A percentile compares a stretch with the other conserved stretches of the same genome.
Evolutionary conservation across 2,888 invertebrate genomes (phyloP).

Genomic region (Bombylius major): DNA sequence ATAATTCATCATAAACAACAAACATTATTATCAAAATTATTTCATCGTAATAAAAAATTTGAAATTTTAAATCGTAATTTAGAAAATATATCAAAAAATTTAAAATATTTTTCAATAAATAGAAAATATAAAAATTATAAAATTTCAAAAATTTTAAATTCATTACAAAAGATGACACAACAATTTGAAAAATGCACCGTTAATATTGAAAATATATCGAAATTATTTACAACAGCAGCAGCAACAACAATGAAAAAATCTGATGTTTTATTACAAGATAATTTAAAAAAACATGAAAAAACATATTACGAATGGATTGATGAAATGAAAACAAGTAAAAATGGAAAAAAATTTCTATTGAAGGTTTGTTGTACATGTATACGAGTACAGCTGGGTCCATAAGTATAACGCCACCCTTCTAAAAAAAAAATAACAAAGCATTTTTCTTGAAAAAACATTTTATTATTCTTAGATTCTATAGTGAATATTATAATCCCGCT

Average conservation of each 20-base stretch:
- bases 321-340: constrained; percentile 28
- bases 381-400: too few relatives aligned
- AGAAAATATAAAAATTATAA: constrained; percentile 20
- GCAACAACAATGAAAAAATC: neutral
- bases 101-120: constrained; percentile 18
- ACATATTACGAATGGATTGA: constrained; percentile 30
- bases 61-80: constrained; percentile 22
- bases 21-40: neutral
- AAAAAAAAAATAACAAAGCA: too few relatives aligned
- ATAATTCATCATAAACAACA: neutral
- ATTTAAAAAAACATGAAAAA: constrained; percentile 11
- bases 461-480: too few relatives aligned
- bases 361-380: constrained; percentile 20
- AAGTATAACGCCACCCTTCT: too few relatives aligned
- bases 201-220: constrained; percentile 21
- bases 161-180: constrained; percentile 21
- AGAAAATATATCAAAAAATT: constrained; percentile 22
- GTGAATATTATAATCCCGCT: too few relatives aligned
- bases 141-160: constrained; percentile 18
- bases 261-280: neutral
- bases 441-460: too few relatives aligned
- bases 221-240: constrained; percentile 3
- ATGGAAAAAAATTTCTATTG: constrained; percentile 29
- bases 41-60: constrained; percentile 10
- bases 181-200: constrained; percentile 23